phyloP scores from a whole-genome alignment of 2,797 vertebrate species.

The Furcifer pardalis region DNA sequence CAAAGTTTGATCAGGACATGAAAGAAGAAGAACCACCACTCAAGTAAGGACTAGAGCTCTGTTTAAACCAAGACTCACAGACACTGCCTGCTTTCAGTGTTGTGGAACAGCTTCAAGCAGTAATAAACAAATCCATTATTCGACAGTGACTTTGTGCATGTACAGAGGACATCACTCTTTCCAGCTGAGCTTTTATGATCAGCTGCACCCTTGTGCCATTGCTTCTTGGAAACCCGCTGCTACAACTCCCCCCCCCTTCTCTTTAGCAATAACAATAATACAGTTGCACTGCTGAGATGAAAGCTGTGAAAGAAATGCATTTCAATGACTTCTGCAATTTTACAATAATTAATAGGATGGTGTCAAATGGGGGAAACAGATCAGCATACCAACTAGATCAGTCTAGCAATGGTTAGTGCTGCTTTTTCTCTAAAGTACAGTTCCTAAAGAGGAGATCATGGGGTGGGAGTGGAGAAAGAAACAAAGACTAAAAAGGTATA shows the following conservation, averaged over 20 bases:
- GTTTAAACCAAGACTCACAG: neutral
- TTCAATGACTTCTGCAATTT: constrained; percentile 20
- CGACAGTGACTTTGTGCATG: neutral
- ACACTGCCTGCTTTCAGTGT: neutral
- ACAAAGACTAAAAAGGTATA: constrained; percentile 48
- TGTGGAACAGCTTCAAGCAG: neutral
- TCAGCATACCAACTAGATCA: constrained; percentile 16
- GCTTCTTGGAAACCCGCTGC: neutral
- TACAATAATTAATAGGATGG: constrained; percentile 8
- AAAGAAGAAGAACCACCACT: no score
- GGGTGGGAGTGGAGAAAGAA: neutral
- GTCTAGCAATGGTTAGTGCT: constrained; percentile 42
- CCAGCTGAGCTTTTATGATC: neutral
- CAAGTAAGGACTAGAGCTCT: neutral
- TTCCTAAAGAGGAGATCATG: neutral
- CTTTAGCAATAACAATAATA: constrained; percentile 10
- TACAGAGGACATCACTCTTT: neutral
- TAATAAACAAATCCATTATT: neutral
- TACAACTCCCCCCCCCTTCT: no score
- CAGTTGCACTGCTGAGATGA: constrained; percentile 7
- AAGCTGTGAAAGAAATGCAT: constrained; percentile 7
- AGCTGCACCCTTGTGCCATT: neutral
- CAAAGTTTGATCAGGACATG: no score
- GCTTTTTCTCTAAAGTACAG: constrained; percentile 32
- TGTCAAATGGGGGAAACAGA: neutral